Percentiles rank a stretch among this genome's conserved stretches.
These are phyloP conservation scores for Leistus spinibarbis DNA, from an alignment of 2,888 invertebrate species.

Conservation along the genomic window DNA sequence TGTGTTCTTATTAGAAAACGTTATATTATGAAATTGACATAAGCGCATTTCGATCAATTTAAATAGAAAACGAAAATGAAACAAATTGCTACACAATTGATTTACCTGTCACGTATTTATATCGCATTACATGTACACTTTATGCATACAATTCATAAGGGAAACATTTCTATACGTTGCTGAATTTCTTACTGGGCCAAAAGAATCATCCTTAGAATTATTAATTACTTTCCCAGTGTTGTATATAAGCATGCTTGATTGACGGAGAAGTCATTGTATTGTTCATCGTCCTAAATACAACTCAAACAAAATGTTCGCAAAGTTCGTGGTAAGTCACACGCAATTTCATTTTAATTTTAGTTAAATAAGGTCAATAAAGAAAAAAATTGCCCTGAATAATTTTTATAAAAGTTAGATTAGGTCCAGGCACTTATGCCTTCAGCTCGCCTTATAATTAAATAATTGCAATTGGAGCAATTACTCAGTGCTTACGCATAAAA, in stretches of 20 bases:
- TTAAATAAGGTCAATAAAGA: too few relatives aligned
- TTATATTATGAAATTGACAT: conserved; percentile 3
- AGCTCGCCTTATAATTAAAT: neutral
- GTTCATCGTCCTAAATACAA: conserved; percentile 2
- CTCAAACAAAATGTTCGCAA: conserved; percentile 15
- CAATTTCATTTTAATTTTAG: too few relatives aligned
- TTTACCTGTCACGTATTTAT: neutral
- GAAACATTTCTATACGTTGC: neutral
- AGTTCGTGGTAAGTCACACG: conserved; percentile 23
- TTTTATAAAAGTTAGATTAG: too few relatives aligned
- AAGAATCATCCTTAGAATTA: neutral
- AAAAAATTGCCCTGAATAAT: too few relatives aligned
- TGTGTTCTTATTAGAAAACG: neutral
- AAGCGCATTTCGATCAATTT: too few relatives aligned
- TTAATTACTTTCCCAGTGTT: neutral
- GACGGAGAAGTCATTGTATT: neutral
- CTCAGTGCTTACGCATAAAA: too few relatives aligned
- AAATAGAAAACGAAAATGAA: conserved; percentile 5
- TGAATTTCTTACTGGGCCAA: conserved; percentile 11
- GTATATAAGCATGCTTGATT: conserved; percentile 7
- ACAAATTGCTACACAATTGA: conserved; percentile 2
- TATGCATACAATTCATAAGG: conserved; percentile 1
- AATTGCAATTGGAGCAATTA: too few relatives aligned
- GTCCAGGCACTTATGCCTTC: too few relatives aligned
- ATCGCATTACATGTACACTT: neutral